These are phyloP conservation scores for Drosophila kuntzei DNA, from an alignment of 2,888 invertebrate species.

Conservation along the genomic window DNA sequence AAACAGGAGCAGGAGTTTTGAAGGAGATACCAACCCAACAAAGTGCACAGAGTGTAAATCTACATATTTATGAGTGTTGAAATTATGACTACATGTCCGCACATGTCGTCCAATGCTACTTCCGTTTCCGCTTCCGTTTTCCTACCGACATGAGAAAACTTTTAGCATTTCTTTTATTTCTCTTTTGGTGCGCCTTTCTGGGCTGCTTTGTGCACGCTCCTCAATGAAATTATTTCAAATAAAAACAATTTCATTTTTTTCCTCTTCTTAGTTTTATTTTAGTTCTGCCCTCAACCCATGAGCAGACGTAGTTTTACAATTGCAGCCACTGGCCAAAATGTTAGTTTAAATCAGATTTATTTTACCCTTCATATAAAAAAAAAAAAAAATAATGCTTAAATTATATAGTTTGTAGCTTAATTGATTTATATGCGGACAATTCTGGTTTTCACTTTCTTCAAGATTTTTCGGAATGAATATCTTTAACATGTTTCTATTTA, in stretches of 20 bases:
- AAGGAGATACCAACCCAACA: constrained; percentile 3
- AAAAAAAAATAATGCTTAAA: not conserved
- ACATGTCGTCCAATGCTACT: constrained; percentile 69
- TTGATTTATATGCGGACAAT: no score
- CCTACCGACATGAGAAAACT: constrained; percentile 72
- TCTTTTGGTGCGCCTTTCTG: constrained; percentile 23
- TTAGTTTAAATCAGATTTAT: constrained; percentile 9
- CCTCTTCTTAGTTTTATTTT: constrained; percentile 16
- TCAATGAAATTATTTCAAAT: constrained; percentile 61
- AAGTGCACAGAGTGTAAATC: constrained; percentile 52
- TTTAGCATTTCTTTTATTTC: constrained; percentile 68
- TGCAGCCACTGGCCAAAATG: constrained; percentile 20
- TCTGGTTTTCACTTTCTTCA: no score
- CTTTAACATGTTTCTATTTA: no score
- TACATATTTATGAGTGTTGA: constrained; percentile 66
- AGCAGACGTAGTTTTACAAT: constrained; percentile 7
- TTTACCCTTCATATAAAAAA: not conserved
- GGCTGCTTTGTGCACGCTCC: constrained; percentile 25
- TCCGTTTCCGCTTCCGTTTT: constrained; percentile 76
- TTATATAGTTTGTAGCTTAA: not conserved
- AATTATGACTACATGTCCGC: constrained; percentile 63
- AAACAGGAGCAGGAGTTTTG: no score
- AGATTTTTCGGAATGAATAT: no score
- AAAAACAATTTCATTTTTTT: constrained; percentile 41
- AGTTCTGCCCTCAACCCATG: constrained; percentile 24